These are phyloP conservation scores for Sinocyclocheilus maitianheensis DNA, from an alignment of 2,113 vertebrate genomes.

Conservation along the genomic window DNA sequence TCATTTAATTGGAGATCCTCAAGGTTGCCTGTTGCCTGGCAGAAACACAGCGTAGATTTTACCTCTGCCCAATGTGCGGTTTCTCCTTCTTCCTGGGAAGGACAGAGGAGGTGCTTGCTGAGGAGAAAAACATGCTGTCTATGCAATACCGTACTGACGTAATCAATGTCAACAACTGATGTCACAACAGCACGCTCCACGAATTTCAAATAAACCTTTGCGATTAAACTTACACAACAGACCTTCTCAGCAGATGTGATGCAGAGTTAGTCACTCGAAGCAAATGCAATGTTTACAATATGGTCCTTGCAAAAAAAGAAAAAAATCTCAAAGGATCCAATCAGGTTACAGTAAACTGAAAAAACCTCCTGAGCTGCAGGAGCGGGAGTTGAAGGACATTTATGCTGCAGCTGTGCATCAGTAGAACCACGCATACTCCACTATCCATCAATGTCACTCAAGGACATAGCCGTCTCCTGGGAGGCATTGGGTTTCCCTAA, in stretches of 20 bases:
- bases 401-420: neutral
- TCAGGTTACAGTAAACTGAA: neutral
- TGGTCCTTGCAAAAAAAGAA: neutral
- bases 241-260: neutral
- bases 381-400: neutral
- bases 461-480: slow-evolving; percentile 8
- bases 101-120: slow-evolving; percentile 46
- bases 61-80: slow-evolving; percentile 14
- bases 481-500: neutral
- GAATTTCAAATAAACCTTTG: slow-evolving; percentile 38
- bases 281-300: slow-evolving; percentile 19
- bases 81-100: slow-evolving; percentile 23
- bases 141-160: slow-evolving; percentile 55
- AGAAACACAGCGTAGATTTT: slow-evolving; percentile 24
- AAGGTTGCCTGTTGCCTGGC: slow-evolving; percentile 59
- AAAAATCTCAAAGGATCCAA: neutral
- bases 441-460: slow-evolving; percentile 17
- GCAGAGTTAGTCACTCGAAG: slow-evolving; percentile 12
- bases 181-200: slow-evolving; percentile 9
- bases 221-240: neutral
- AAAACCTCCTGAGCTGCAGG: neutral
- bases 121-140: slow-evolving; percentile 70
- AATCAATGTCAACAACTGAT: slow-evolving; percentile 33
- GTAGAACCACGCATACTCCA: neutral
- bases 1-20: slow-evolving; percentile 42